Conservation (phyloP, 2,797 vertebrate genomes). For the Rhadinocentrus ornatus region DNA sequence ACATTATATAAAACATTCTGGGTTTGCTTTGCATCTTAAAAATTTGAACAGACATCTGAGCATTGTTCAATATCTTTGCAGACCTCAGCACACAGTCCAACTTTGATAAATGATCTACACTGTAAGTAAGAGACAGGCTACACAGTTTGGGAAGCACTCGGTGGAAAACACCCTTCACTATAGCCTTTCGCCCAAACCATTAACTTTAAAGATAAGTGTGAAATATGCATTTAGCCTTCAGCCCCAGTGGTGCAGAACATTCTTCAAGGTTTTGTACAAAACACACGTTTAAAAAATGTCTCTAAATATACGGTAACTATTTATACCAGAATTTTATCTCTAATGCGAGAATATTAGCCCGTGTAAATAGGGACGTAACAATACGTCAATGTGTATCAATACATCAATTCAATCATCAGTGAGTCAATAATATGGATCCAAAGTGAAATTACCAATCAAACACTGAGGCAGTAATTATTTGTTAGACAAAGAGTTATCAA, state of each 20-base stretch:
- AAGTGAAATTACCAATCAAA: background rate
- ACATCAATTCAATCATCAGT: background rate
- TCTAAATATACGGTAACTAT: background rate
- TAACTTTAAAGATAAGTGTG: conserved; percentile 2
- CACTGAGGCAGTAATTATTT: too few species aligned
- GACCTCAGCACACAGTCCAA: conserved; percentile 7
- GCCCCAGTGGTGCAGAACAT: background rate
- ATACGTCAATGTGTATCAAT: background rate
- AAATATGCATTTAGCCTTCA: conserved; percentile 24
- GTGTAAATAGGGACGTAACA: background rate
- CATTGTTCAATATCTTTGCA: conserved; percentile 1
- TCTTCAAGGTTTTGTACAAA: background rate
- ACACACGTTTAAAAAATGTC: conserved; percentile 2
- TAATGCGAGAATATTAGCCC: background rate
- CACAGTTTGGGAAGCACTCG: conserved; percentile 9
- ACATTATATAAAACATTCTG: background rate
- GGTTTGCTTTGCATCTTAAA: background rate
- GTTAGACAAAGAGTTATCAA: too few species aligned
- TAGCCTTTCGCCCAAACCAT: conserved; percentile 1
- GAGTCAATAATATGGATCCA: background rate
- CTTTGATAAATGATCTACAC: conserved; percentile 36
- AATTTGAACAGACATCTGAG: background rate
- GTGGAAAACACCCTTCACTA: conserved; percentile 7
- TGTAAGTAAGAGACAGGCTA: background rate
- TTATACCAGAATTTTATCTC: background rate